A percentile compares a stretch with the other conserved stretches of the same genome.
Conservation (phyloP, 2,888 invertebrate species). For the Drepanosiphum platanoidis region DNA sequence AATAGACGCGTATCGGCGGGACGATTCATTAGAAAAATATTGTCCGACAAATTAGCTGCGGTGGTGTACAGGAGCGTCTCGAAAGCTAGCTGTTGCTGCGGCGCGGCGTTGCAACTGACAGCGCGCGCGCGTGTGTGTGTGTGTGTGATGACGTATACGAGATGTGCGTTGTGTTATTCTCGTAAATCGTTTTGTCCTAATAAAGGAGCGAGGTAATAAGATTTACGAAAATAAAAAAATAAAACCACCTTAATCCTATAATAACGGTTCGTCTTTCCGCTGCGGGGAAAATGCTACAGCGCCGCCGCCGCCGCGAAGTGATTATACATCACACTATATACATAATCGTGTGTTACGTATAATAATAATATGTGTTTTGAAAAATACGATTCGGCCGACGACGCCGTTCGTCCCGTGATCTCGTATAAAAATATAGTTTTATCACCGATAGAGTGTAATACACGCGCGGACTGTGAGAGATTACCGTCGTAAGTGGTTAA, state of each 20-base stretch:
- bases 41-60: slow-evolving; percentile 23
- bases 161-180: not conserved
- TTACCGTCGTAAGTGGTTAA: too few relatives aligned
- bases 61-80: not conserved
- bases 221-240: slow-evolving; percentile 5
- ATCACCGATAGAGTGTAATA: too few relatives aligned
- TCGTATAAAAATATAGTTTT: too few relatives aligned
- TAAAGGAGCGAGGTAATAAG: slow-evolving; percentile 1
- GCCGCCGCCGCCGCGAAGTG: not conserved
- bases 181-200: slow-evolving; percentile 25
- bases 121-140: not conserved
- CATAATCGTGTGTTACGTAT: too few relatives aligned
- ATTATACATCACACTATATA: not conserved
- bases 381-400: not conserved
- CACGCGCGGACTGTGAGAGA: too few relatives aligned
- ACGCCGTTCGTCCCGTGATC: not conserved
- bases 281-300: not conserved
- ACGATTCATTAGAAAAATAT: slow-evolving; percentile 48
- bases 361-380: not conserved
- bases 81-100: not conserved
- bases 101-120: not conserved
- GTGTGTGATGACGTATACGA: not conserved
- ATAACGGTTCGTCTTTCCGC: not conserved
- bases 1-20: not conserved
- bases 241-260: not conserved